phyloP scores from a whole-genome alignment of 2,888 invertebrate genomes.

The Ochropacha duplaris region DNA sequence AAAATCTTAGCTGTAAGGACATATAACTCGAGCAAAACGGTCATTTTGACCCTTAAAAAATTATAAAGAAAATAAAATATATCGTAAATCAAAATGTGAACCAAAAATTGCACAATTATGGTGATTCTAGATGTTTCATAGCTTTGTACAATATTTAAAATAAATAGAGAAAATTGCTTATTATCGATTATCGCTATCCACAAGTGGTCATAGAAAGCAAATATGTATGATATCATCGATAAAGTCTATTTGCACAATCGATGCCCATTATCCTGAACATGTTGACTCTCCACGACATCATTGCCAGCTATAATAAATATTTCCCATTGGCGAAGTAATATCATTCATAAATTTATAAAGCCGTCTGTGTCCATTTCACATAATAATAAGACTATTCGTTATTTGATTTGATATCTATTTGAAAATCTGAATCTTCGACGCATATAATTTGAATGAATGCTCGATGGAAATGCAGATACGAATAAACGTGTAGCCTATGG shows the following conservation, averaged over 20 bases:
- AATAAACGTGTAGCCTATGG: background rate
- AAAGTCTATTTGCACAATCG: background rate
- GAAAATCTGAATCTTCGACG: background rate
- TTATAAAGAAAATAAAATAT: too few relatives aligned
- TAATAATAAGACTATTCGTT: too few relatives aligned
- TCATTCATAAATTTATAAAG: background rate
- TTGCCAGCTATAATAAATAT: background rate
- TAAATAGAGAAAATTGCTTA: background rate
- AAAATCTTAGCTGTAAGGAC: too few relatives aligned
- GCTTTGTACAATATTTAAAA: background rate
- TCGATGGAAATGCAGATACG: background rate
- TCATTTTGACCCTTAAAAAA: too few relatives aligned
- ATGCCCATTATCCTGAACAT: background rate
- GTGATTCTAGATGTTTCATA: background rate
- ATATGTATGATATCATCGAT: background rate
- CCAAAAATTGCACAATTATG: too few relatives aligned
- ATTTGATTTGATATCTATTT: too few relatives aligned
- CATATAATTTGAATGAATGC: background rate
- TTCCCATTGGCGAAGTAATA: background rate
- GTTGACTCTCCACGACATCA: background rate
- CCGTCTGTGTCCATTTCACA: too few relatives aligned
- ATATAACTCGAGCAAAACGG: too few relatives aligned
- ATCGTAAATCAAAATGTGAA: too few relatives aligned
- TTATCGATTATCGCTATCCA: background rate
- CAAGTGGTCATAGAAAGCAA: background rate